Conservation (phyloP, 2,113 vertebrate genomes). For the Hippocampus comes region DNA sequence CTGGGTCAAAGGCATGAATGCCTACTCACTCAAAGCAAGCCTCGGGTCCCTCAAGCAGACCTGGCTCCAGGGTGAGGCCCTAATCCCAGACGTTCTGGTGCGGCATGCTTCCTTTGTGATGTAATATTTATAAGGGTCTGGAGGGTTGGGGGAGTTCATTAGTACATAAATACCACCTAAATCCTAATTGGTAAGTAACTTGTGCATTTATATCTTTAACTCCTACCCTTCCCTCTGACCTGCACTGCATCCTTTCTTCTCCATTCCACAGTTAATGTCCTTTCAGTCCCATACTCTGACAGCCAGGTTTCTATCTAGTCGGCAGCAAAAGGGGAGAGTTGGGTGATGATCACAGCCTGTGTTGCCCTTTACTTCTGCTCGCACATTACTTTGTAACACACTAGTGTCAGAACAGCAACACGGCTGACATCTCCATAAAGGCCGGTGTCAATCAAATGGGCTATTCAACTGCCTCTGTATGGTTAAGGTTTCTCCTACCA, state of each 20-base stretch:
- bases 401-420: constrained; percentile 61
- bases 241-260: constrained; percentile 16
- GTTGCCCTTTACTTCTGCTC: constrained; percentile 74
- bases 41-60: not conserved
- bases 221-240: constrained; percentile 17
- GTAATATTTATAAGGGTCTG: not conserved
- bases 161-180: constrained; percentile 1
- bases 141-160: not conserved
- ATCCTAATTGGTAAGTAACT: constrained; percentile 10
- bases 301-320: not conserved
- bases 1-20: not conserved
- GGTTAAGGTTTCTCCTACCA: constrained; percentile 52
- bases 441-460: constrained; percentile 68
- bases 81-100: not conserved
- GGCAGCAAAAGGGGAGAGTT: constrained; percentile 16
- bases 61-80: not conserved
- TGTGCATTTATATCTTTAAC: constrained; percentile 27
- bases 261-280: not conserved
- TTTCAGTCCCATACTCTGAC: not conserved
- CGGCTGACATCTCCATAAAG: constrained; percentile 59
- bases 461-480: constrained; percentile 63
- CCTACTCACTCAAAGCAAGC: not conserved
- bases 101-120: not conserved
- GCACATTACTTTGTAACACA: constrained; percentile 71
- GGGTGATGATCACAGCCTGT: constrained; percentile 63